Conservation (phyloP, 92 coral and sea anemone genomes). For the Epizoanthus illoricatus region DNA sequence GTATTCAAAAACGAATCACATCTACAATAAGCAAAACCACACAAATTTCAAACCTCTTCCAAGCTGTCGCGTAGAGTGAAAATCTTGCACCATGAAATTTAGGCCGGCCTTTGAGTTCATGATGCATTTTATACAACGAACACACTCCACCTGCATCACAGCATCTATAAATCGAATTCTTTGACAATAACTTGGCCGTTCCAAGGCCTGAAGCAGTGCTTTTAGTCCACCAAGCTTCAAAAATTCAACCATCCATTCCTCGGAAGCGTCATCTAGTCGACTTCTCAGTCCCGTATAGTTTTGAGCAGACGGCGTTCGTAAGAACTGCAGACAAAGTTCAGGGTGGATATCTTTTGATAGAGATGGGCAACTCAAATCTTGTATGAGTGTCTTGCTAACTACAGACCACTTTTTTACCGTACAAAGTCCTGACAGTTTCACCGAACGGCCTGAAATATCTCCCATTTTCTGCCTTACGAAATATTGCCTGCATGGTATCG, state of each 20-base stretch:
- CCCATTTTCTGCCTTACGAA: background rate
- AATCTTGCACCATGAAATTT: conserved; percentile 36
- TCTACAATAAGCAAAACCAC: background rate
- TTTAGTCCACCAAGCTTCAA: conserved; percentile 44
- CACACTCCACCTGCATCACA: conserved; percentile 43
- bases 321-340: conserved; percentile 16
- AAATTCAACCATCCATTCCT: conserved; percentile 32
- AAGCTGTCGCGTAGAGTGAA: conserved; percentile 38
- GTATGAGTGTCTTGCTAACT: background rate
- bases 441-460: conserved; percentile 6
- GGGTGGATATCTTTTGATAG: conserved; percentile 21
- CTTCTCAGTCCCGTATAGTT: conserved; percentile 39
- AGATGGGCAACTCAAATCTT: background rate
- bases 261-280: conserved; percentile 35
- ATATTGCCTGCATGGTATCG: too few species aligned
- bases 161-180: conserved; percentile 17
- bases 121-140: conserved; percentile 37
- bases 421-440: background rate
- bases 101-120: conserved; percentile 48
- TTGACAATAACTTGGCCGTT: conserved; percentile 22
- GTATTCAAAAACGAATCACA: background rate
- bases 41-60: conserved; percentile 40
- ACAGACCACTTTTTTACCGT: conserved; percentile 1
- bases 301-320: conserved; percentile 33
- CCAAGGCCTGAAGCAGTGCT: conserved; percentile 34